A percentile compares a stretch with the other conserved stretches of the same genome.
phyloP scores from a whole-genome alignment of 2,113 vertebrate genomes.

The Tragelaphus scriptus region DNA sequence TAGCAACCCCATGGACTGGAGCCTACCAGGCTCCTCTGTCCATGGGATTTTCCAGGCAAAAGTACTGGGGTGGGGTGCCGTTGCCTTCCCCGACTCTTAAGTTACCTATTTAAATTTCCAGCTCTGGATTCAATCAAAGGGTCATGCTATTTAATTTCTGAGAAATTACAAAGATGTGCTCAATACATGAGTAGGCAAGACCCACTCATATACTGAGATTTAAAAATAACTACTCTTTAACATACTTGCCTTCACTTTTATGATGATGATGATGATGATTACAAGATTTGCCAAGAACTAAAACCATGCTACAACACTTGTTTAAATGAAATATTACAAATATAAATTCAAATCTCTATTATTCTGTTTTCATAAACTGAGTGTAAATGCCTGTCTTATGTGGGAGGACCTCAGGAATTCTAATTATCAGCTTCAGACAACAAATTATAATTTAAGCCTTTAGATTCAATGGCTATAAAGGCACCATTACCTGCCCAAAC shows the following conservation, averaged over 20 bases:
- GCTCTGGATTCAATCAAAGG: constrained; percentile 36
- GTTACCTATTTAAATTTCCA: constrained; percentile 38
- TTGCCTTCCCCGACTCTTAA: too few species aligned
- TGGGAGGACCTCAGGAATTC: neutral
- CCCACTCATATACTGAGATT: constrained; percentile 29
- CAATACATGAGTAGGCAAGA: neutral
- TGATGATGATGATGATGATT: neutral
- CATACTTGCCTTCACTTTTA: neutral
- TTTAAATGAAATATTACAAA: constrained; percentile 37
- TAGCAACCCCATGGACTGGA: too few species aligned
- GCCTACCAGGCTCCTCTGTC: too few species aligned
- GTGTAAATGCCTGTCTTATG: neutral
- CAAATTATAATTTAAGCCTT: constrained; percentile 19
- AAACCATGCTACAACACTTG: constrained; percentile 53
- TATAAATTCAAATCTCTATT: constrained; percentile 62
- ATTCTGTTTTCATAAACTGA: constrained; percentile 9
- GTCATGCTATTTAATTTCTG: constrained; percentile 52
- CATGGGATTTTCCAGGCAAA: too few species aligned
- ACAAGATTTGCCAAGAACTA: constrained; percentile 14
- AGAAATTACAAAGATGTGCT: constrained; percentile 44
- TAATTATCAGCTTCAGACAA: constrained; percentile 31
- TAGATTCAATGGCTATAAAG: neutral
- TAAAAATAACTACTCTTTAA: constrained; percentile 44
- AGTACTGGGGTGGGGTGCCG: too few species aligned
- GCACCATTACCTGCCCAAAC: neutral